These are phyloP conservation scores for Gila orcuttii DNA, from an alignment of 2,113 vertebrate genomes.

Conservation along the genomic window DNA sequence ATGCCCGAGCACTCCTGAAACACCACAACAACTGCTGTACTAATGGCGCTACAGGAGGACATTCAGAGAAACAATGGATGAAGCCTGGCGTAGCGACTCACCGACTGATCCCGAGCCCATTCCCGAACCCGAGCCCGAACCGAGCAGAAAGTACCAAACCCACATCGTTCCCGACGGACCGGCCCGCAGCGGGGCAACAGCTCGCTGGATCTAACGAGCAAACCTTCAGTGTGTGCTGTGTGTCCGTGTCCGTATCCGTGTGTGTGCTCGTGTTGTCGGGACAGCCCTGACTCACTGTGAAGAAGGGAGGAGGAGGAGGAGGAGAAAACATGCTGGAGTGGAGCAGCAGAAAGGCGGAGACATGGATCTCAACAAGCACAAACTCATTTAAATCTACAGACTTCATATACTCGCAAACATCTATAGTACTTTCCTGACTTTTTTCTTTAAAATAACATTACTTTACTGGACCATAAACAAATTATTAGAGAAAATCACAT, in stretches of 20 bases:
- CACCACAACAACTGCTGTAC: not conserved
- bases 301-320: not conserved
- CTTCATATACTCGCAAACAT: no score
- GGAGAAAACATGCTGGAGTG: not conserved
- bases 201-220: not conserved
- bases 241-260: not conserved
- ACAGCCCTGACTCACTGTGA: not conserved
- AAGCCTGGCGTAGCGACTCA: conserved; percentile 67
- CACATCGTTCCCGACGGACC: conserved; percentile 76
- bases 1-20: not conserved
- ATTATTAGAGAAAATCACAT: no score
- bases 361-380: not conserved
- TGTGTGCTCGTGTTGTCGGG: not conserved
- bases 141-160: conserved; percentile 84
- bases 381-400: no score
- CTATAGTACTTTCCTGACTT: no score
- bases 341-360: not conserved
- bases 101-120: conserved; percentile 72
- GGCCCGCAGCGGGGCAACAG: conserved; percentile 47
- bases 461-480: no score
- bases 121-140: conserved; percentile 70
- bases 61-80: not conserved
- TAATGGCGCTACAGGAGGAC: not conserved
- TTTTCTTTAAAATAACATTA: no score
- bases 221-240: not conserved